Evolutionary conservation across 2,113 vertebrate genomes (phyloP), one percentile per base, ranked within the genome.

Genomic region (Etheostoma cragini): DNA sequence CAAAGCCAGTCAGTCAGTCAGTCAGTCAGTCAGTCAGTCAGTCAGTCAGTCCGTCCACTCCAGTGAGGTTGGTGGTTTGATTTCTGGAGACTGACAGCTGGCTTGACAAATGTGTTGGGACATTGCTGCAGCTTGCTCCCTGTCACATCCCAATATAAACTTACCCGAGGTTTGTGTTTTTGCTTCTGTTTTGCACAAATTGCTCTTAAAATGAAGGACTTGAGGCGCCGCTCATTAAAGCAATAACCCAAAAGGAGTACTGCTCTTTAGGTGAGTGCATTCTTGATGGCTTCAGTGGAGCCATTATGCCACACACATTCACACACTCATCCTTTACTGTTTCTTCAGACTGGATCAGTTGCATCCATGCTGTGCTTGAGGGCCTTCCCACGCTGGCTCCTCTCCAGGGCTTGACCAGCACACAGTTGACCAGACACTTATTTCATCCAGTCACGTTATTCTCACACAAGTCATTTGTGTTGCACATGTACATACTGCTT

Each of bases 361-460:
- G 72, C 45, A 65, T 80, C 45, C 84, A 73, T 73, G 62, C 67
- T 76, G 53, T 49, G 67, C 21, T 50, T 52, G 14, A 67, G 68
- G 73, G 26, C 62, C 75, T 56, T 54, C 73, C 61, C 57, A 21
- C 7, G 57, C 74, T 86, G 87, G 80, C 87, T 78, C 53, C 45
- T 47, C 77, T 85, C 80, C 60, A 56, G 22, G 24, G 2, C 75
- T 58, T 8, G 38, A 56, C 61, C 50, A 42, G 64, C 53, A 64
- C 58, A 66, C 2, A 84, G 38, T 45, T 72, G 24, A n/a, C 22
- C 52, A 71, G 62, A 81, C 68, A 17, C 64, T 56, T 0, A 30
- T 65, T 69, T 72, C 67, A 58, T 45, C 56, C 84, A 53, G 21
- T 69, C 11, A 1, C 22, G 15, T 47, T 22, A 12, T 38, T 47